phyloP scores from a whole-genome alignment of 2,113 vertebrate genomes.

The Phocoena phocoena region DNA sequence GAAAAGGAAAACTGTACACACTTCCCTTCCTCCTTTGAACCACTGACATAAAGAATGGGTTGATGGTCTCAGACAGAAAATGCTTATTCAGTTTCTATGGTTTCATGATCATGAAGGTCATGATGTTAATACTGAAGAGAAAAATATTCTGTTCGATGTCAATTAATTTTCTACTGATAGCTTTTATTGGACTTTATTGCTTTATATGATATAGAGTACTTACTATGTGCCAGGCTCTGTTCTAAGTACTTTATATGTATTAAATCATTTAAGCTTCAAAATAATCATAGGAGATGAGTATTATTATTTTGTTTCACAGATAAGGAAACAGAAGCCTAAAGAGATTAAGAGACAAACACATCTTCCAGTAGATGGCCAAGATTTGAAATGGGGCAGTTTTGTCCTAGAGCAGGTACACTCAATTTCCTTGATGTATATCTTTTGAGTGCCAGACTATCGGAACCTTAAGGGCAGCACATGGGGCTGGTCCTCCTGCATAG shows the following conservation, averaged over 20 bases:
- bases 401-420: background rate
- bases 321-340: background rate
- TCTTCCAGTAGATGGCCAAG: background rate
- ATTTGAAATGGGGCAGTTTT: background rate
- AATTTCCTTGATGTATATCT: background rate
- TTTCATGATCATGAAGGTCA: background rate
- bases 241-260: background rate
- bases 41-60: background rate
- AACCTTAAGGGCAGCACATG: background rate
- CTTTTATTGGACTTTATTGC: background rate
- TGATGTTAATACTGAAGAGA: background rate
- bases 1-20: background rate
- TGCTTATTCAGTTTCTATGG: background rate
- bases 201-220: background rate
- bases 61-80: constrained; percentile 1
- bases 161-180: background rate
- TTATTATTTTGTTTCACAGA: background rate
- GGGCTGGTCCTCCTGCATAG: background rate
- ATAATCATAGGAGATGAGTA: background rate
- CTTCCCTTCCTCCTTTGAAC: background rate
- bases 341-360: background rate
- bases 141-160: background rate
- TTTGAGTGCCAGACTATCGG: background rate
- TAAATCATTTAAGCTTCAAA: background rate
- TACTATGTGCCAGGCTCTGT: background rate